Evolutionary conservation across 2,797 vertebrate species (phyloP), one percentile per base, ranked within the genome.

Genomic region (Oreochromis mossambicus): DNA sequence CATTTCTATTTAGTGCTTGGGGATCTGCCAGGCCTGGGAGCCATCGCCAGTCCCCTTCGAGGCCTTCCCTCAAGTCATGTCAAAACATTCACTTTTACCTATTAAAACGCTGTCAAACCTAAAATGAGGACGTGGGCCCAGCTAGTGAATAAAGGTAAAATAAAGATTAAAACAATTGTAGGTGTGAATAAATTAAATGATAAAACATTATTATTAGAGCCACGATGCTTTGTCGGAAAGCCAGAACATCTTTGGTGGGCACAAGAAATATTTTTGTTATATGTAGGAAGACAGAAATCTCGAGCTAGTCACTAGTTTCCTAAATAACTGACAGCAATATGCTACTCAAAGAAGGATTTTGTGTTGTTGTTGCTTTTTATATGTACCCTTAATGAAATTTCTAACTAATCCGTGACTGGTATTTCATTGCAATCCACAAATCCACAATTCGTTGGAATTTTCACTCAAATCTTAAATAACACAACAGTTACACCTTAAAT

Each of bases 191-290:
- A 1, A 61, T 61, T 3, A 4, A 61, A 61, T 61, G 9, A 61
- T 61, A 66, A 1, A 66, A 0, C 61, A 38, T 66, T 0, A 12
- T 66, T 38, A 38, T 38, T 38, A 66, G 19, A 0, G 61, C 7
- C 34, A 38, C 2, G 34, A 38, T 21, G 34, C 61, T 38, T 38
- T 38, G 61, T 21, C 0, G 1, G 61, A 21, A 66, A 38, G 61
- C 61, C 61, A 38, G 21, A 66, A 38, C 34, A 66, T 38, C 19
- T 21, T 66, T 38, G 34, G 58, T 61, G 58, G 32, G 58, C 4
- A 0, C 58, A 61, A 61, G 2, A 61, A 61, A n/a, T 61, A 36
- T 61, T 58, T 32, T 61, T 36, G 6, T n/a, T 61, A 13, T 21
- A 21, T 38, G 61, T 66, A 66, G 34, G 61, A 66, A 66, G 34